Percentiles rank a stretch among this genome's conserved stretches.
Conservation (phyloP, 2,797 vertebrate genomes). For the Myotis myotis region DNA sequence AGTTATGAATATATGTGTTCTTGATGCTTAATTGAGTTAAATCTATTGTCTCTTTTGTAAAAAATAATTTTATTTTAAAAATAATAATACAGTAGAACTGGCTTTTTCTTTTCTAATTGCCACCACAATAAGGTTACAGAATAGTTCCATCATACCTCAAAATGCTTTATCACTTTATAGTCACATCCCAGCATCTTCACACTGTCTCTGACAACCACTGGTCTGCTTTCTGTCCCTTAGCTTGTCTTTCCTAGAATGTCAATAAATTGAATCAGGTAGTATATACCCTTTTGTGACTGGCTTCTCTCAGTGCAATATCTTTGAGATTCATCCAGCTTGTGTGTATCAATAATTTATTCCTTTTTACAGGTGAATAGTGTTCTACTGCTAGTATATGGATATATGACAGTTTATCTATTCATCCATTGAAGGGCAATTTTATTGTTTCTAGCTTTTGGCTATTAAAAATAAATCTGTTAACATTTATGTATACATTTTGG, state of each 20-base stretch:
- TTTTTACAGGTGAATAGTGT: not conserved
- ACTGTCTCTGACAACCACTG: too few species aligned
- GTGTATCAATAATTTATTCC: not conserved
- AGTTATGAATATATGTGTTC: too few species aligned
- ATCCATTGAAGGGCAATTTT: not conserved
- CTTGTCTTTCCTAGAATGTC: not conserved
- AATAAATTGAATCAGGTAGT: not conserved
- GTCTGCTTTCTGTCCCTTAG: not conserved
- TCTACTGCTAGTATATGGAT: not conserved
- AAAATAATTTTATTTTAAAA: too few species aligned
- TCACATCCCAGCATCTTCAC: too few species aligned
- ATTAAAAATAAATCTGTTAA: not conserved
- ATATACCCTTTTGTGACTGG: not conserved
- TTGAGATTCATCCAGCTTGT: not conserved
- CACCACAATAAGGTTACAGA: too few species aligned
- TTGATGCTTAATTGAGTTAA: too few species aligned
- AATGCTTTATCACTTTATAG: too few species aligned
- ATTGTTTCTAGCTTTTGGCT: not conserved
- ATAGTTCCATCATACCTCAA: too few species aligned
- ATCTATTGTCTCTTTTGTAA: too few species aligned
- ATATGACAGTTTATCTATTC: not conserved
- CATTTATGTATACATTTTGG: not conserved
- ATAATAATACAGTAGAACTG: too few species aligned
- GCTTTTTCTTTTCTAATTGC: too few species aligned
- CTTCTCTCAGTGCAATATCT: not conserved